phyloP scores from a whole-genome alignment of 2,888 invertebrate genomes.

The Drosophila gaucha region DNA sequence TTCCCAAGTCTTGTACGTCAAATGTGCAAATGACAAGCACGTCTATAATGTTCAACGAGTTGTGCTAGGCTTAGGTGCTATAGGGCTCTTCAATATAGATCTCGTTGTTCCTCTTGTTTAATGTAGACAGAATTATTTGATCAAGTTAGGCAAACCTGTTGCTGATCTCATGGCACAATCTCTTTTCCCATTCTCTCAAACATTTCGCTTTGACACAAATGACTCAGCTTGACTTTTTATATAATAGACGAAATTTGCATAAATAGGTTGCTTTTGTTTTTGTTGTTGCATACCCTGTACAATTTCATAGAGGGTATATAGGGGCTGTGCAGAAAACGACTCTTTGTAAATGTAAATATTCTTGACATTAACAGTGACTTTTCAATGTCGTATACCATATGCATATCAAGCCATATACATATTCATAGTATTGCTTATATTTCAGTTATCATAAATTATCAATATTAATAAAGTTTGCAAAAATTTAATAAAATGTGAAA shows the following conservation, averaged over 20 bases:
- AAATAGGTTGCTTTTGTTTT: constrained; percentile 29
- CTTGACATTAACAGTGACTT: too few relatives aligned
- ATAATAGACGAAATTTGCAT: constrained; percentile 52
- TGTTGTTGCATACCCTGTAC: neutral
- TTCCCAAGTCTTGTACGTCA: neutral
- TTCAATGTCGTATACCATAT: too few relatives aligned
- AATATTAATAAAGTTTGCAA: too few relatives aligned
- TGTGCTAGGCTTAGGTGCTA: neutral
- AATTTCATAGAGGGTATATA: neutral
- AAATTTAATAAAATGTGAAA: too few relatives aligned
- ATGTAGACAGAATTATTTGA: constrained; percentile 1
- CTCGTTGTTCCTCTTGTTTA: constrained; percentile 5
- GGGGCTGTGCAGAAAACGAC: too few relatives aligned
- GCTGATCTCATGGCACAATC: constrained; percentile 58
- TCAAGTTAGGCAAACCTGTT: constrained; percentile 44
- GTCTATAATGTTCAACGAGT: too few relatives aligned
- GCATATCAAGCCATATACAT: too few relatives aligned
- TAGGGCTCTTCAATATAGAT: neutral
- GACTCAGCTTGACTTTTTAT: constrained; percentile 39
- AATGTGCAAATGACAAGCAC: too few relatives aligned
- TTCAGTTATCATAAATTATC: too few relatives aligned
- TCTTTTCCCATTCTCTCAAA: constrained; percentile 41
- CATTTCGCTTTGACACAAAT: constrained; percentile 44
- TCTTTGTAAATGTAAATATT: too few relatives aligned
- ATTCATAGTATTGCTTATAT: neutral